Evolutionary conservation across 2,888 invertebrate species (phyloP).

Genomic region (Apotomis turbidana): DNA sequence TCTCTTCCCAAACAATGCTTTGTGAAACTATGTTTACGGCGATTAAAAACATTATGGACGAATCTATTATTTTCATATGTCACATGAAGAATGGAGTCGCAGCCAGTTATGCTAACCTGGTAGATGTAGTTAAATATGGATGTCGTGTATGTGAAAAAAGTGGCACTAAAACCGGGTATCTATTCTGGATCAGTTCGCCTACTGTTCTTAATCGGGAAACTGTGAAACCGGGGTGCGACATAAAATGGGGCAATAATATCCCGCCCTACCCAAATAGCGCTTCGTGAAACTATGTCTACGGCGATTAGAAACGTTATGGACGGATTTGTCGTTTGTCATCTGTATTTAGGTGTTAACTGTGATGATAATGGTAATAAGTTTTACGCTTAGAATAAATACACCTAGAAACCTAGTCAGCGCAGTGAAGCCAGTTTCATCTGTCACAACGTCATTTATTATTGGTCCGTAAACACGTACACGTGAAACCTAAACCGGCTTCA

Average conservation of each 20-base stretch:
- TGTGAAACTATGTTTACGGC: constrained; percentile 28
- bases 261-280: constrained; percentile 36
- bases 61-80: background rate
- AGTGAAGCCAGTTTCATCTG: too few species aligned
- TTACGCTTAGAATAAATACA: background rate
- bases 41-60: constrained; percentile 11
- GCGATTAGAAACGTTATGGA: constrained; percentile 12
- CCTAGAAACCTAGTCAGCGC: too few species aligned
- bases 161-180: background rate
- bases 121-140: too few species aligned
- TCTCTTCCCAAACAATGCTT: constrained; percentile 35
- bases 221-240: constrained; percentile 15
- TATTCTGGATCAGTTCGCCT: background rate
- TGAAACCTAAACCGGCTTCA: too few species aligned
- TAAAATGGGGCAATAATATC: constrained; percentile 34
- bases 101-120: too few species aligned
- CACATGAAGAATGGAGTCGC: too few species aligned
- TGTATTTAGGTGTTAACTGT: background rate
- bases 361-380: background rate
- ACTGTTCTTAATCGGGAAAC: background rate
- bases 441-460: too few species aligned
- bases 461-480: too few species aligned
- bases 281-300: constrained; percentile 31
- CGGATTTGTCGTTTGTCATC: background rate
- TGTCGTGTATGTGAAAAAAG: too few species aligned